phyloP scores from a whole-genome alignment of 2,888 invertebrate genomes.

The Eurytoma adleriae region DNA sequence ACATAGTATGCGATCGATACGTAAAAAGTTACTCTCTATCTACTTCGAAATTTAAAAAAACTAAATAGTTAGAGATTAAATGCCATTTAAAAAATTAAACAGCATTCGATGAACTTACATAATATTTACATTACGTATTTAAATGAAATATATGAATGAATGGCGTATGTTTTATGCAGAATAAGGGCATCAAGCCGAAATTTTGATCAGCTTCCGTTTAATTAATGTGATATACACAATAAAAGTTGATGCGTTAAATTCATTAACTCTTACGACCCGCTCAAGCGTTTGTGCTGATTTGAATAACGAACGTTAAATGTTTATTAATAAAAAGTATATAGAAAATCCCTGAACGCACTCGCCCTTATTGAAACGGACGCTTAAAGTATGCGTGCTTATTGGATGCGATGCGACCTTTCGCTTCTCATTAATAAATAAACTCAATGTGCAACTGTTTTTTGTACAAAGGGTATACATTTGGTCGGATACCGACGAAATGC shows the following conservation, averaged over 20 bases:
- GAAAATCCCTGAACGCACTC: slow-evolving; percentile 18
- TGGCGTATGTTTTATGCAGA: slow-evolving; percentile 30
- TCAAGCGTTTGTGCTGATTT: slow-evolving; percentile 40
- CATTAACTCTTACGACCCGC: neutral
- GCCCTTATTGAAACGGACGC: slow-evolving; percentile 23
- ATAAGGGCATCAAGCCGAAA: slow-evolving; percentile 56
- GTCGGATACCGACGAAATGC: slow-evolving; percentile 56
- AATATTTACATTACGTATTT: slow-evolving; percentile 20
- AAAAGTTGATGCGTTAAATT: slow-evolving; percentile 22
- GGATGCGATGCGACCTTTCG: neutral
- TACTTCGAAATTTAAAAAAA: slow-evolving; percentile 25
- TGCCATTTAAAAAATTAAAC: slow-evolving; percentile 42
- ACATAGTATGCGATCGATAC: slow-evolving; percentile 18
- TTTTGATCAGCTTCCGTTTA: slow-evolving; percentile 30
- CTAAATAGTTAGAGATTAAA: slow-evolving; percentile 26
- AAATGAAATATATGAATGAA: slow-evolving; percentile 26
- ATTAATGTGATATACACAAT: slow-evolving; percentile 44
- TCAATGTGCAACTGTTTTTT: slow-evolving; percentile 42
- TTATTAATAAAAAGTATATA: slow-evolving; percentile 34
- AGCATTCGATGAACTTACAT: slow-evolving; percentile 30
- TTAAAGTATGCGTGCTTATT: slow-evolving; percentile 37
- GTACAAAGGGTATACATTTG: slow-evolving; percentile 22
- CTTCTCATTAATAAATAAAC: slow-evolving; percentile 24
- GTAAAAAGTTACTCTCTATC: slow-evolving; percentile 24
- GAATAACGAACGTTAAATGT: slow-evolving; percentile 28